Base-by-base conservation (phyloP, 1,140 invertebrate species). In the Elymnias hypermnestra region DNA sequence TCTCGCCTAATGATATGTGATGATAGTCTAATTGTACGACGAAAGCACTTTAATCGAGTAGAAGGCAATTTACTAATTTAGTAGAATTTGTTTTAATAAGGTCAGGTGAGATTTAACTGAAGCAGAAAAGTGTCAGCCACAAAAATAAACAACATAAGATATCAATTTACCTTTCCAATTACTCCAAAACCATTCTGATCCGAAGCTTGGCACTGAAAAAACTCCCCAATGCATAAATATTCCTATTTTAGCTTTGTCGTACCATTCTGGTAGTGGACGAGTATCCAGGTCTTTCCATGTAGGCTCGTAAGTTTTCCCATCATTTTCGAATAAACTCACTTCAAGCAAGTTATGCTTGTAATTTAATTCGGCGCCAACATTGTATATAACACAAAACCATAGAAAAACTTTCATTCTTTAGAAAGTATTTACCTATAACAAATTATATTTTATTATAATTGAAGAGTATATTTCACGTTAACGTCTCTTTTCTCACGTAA, bases 151-250 rank as follows among this genome's bases (percentile, higher is more conserved):
- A 7, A 7, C 1, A 7, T 12, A 26, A 2, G 25, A 5, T 4
- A 21, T 13, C 10, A 39, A 46, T 35, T 62, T 87, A 92, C 91
- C 87, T 88, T 89, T 89, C 93, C 92, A 95, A 66, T 92, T 87
- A 1, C 79, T 88, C 94, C 94, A 97, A 79, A 96, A 97, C 95
- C 95, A 97, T 87, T 96, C 95, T 1, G 91, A 91, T 0, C 90
- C 89, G 77, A 91, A 94, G 54, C 93, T 92, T 0, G 96, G 96
- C 0, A 98, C 97, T 0, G 94, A 93, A 65, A 93, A 98, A 0
- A 98, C 92, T 2, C 97, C 96, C 94, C 96, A 98, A 63, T 98
- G 96, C 25, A 97, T 87, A 68, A 98, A 98, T 48, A 98, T 97
- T 9, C 96, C 96, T 54, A 98, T 88, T 87, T 98, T 98, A 0